Percentiles rank a stretch among this genome's conserved stretches.
Conservation (phyloP, 2,113 vertebrate species). For the Percina caprodes region DNA sequence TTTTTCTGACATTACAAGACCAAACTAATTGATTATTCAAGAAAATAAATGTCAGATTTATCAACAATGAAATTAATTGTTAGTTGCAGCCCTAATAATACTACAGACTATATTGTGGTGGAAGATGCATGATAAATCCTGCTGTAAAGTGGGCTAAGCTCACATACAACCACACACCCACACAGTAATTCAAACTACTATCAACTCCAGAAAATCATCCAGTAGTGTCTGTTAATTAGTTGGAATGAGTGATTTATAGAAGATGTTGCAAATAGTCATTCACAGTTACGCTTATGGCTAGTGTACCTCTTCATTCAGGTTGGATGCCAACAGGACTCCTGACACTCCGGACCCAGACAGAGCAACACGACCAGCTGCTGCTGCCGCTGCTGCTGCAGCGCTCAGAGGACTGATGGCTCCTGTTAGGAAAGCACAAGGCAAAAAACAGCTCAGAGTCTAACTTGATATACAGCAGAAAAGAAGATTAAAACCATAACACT, state of each 20-base stretch:
- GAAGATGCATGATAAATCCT: constrained; percentile 5
- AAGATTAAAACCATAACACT: background rate
- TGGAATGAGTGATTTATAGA: background rate
- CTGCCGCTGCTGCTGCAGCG: constrained; percentile 94
- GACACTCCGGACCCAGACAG: constrained; percentile 93
- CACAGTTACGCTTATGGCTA: constrained; percentile 4
- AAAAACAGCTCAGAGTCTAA: constrained; percentile 13
- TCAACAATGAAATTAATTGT: no score
- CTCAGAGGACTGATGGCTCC: constrained; percentile 97
- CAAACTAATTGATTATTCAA: no score
- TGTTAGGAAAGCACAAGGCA: constrained; percentile 79
- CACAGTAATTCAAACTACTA: background rate
- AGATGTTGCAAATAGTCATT: background rate
- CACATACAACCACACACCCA: constrained; percentile 35
- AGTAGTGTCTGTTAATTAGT: background rate
- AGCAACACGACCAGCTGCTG: constrained; percentile 93
- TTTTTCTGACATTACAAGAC: no score
- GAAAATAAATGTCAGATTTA: no score
- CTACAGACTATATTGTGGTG: background rate
- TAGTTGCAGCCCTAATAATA: background rate
- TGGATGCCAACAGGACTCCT: constrained; percentile 96
- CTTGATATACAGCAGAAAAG: background rate
- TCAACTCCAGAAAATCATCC: constrained; percentile 3
- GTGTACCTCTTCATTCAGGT: constrained; percentile 97
- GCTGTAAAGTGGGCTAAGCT: background rate